phyloP scores from a whole-genome alignment of 2,797 vertebrate genomes.

The Rhynchonycteris naso region DNA sequence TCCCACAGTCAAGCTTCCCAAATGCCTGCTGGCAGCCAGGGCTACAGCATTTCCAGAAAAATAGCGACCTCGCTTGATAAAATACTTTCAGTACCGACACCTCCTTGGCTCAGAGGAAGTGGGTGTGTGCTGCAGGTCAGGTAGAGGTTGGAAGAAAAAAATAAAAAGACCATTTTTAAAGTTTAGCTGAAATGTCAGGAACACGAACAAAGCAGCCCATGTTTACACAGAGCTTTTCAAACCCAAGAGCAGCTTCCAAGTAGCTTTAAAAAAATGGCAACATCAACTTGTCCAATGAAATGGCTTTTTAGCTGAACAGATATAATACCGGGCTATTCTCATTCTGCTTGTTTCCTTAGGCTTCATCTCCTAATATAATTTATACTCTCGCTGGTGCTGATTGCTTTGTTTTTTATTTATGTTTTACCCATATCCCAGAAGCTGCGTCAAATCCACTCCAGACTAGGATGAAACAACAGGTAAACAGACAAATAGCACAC shows the following conservation, averaged over 20 bases:
- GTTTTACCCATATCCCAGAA: constrained; percentile 32
- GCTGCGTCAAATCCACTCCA: not conserved
- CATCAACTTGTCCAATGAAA: constrained; percentile 33
- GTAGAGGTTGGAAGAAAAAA: constrained; percentile 51
- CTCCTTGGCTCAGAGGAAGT: constrained; percentile 51
- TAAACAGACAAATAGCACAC: not conserved
- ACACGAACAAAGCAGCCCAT: constrained; percentile 36
- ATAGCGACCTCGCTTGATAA: constrained; percentile 84
- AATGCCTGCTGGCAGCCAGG: constrained; percentile 77
- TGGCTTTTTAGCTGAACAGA: constrained; percentile 49
- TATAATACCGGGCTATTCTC: constrained; percentile 32
- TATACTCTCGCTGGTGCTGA: not conserved
- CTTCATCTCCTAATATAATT: constrained; percentile 31
- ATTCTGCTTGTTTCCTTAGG: not conserved
- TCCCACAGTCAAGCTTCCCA: constrained; percentile 82
- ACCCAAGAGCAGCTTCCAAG: constrained; percentile 48
- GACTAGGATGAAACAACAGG: constrained; percentile 14
- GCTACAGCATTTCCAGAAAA: constrained; percentile 78
- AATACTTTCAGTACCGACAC: constrained; percentile 79
- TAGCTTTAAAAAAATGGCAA: constrained; percentile 34
- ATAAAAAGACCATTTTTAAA: not conserved
- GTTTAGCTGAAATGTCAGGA: constrained; percentile 52
- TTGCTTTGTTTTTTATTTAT: constrained; percentile 34
- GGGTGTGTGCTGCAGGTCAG: constrained; percentile 80
- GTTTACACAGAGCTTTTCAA: constrained; percentile 66